Conservation (phyloP, 2,113 vertebrate species). For the Lampris megalopsis region DNA sequence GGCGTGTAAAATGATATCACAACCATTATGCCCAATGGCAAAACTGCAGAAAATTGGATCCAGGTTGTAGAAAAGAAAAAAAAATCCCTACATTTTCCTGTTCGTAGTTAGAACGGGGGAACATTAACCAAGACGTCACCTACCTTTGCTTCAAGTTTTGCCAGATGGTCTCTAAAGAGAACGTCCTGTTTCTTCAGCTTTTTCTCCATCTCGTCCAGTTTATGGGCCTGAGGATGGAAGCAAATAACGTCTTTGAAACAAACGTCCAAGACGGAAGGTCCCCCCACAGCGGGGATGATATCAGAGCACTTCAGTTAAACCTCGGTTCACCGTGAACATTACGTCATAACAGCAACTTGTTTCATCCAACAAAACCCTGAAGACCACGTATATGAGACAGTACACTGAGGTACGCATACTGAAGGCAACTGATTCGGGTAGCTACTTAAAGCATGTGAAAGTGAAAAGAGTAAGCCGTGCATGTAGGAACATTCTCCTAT, state of each 20-base stretch:
- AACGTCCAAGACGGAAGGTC: background rate
- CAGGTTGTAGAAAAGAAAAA: too few species aligned
- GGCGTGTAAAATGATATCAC: too few species aligned
- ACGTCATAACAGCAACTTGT: background rate
- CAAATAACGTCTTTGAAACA: background rate
- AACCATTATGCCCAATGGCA: too few species aligned
- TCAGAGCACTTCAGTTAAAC: background rate
- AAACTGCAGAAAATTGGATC: too few species aligned
- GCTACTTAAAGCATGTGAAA: slow-evolving; percentile 24
- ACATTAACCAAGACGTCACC: background rate
- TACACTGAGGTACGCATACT: too few species aligned
- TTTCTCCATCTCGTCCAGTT: slow-evolving; percentile 72
- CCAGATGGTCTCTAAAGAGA: slow-evolving; percentile 67
- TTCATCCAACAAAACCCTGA: background rate
- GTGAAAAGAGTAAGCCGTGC: slow-evolving; percentile 40
- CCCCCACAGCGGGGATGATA: background rate
- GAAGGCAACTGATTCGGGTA: background rate
- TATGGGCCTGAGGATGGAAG: slow-evolving; percentile 66
- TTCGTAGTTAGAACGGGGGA: too few species aligned
- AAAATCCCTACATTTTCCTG: too few species aligned
- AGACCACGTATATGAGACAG: background rate
- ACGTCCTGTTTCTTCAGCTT: slow-evolving; percentile 61
- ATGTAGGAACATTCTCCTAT: slow-evolving; percentile 20
- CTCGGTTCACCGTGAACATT: background rate
- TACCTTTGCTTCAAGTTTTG: slow-evolving; percentile 76